phyloP scores from a whole-genome alignment of 1,140 invertebrate genomes.

The Danaus melanippus region DNA sequence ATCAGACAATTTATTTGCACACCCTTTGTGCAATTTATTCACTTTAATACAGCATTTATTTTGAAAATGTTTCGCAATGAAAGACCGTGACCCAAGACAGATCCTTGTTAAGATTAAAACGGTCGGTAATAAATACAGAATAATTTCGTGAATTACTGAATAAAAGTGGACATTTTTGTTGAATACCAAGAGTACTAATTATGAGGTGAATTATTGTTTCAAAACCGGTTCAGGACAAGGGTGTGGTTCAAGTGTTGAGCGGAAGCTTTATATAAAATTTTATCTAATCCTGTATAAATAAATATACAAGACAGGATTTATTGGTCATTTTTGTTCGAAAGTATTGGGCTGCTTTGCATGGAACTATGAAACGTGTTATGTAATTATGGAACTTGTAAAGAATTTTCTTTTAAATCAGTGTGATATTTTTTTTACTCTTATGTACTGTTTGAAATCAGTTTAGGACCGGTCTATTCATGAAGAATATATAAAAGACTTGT shows the following conservation, averaged over 20 bases:
- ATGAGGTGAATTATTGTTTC: slow-evolving; percentile 53
- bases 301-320: no score
- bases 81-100: slow-evolving; percentile 28
- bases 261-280: slow-evolving; percentile 1
- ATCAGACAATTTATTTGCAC: slow-evolving; percentile 4
- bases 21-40: slow-evolving; percentile 13
- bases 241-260: slow-evolving; percentile 15
- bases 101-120: slow-evolving; percentile 48
- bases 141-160: slow-evolving; percentile 41
- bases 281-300: no score
- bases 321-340: no score
- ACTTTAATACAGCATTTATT: slow-evolving; percentile 15
- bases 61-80: slow-evolving; percentile 15
- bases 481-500: no score
- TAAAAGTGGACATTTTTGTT: slow-evolving; percentile 58
- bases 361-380: no score
- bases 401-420: no score
- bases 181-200: slow-evolving; percentile 62
- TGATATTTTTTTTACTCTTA: no score
- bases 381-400: no score
- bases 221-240: slow-evolving; percentile 20
- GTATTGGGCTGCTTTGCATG: no score
- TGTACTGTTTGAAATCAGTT: no score
- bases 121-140: slow-evolving; percentile 52
- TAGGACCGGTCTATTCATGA: no score